phyloP scores from a whole-genome alignment of 2,113 vertebrate species.

The Caranx melampygus region DNA sequence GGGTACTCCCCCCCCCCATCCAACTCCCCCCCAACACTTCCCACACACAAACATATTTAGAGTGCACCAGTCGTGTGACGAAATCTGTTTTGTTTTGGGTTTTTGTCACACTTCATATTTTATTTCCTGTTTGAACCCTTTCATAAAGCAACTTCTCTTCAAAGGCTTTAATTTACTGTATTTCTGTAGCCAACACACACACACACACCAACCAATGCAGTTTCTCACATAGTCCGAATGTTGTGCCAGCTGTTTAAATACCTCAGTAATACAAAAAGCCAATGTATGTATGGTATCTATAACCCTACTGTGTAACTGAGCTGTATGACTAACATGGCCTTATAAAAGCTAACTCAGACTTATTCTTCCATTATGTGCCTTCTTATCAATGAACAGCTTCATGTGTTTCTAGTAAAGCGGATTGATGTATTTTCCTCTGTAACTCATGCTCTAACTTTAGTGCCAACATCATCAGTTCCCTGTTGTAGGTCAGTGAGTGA shows the following conservation, averaged over 20 bases:
- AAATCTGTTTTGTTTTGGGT: not conserved
- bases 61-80: not conserved
- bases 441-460: slow-evolving; percentile 21
- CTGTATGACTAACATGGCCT: slow-evolving; percentile 12
- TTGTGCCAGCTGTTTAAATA: not conserved
- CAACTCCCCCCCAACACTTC: accelerated
- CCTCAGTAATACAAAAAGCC: not conserved
- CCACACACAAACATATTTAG: not conserved
- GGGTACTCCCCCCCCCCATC: slow-evolving; percentile 80
- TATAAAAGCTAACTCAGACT: slow-evolving; percentile 14
- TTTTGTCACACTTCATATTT: not conserved
- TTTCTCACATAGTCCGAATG: not conserved
- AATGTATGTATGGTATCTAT: not conserved
- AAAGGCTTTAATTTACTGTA: not conserved
- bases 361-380: slow-evolving; percentile 21
- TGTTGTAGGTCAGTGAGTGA: slow-evolving; percentile 60
- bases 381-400: slow-evolving; percentile 20
- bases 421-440: not conserved
- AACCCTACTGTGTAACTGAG: slow-evolving; percentile 1
- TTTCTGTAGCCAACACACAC: not conserved
- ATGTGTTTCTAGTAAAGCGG: slow-evolving; percentile 18
- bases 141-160: not conserved
- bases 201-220: not conserved
- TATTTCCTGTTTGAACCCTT: not conserved
- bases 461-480: slow-evolving; percentile 53